These are phyloP conservation scores for Phaethon lepturus DNA, from an alignment of 2,113 vertebrate genomes.

Conservation along the genomic window DNA sequence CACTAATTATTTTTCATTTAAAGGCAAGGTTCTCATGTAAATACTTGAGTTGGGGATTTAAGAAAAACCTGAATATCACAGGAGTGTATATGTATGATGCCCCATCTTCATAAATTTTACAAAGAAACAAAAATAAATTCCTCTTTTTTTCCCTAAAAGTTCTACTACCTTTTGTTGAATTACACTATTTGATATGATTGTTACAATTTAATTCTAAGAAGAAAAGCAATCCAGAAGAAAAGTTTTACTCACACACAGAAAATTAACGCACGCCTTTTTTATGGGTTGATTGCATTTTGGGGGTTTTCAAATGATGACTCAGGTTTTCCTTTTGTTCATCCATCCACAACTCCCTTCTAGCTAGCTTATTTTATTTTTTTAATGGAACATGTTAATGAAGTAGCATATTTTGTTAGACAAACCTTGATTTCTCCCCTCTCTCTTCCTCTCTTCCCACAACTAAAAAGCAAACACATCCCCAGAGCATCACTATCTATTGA, in stretches of 20 bases:
- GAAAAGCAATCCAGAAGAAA: neutral
- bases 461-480: neutral
- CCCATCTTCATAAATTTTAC: neutral
- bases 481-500: neutral
- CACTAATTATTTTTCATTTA: neutral
- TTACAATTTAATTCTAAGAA: slow-evolving; percentile 21
- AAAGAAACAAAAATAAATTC: neutral
- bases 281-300: neutral
- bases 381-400: neutral
- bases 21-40: neutral
- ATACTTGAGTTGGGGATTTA: neutral
- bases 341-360: neutral
- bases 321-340: neutral
- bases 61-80: neutral
- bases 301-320: slow-evolving; percentile 21
- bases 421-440: neutral
- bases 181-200: neutral
- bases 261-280: neutral
- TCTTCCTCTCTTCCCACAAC: neutral
- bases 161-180: neutral
- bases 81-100: neutral
- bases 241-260: neutral
- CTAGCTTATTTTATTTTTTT: neutral
- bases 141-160: neutral
- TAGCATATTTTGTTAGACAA: neutral